Evolutionary conservation across 2,113 vertebrate genomes (phyloP).

Genomic region (Columba livia): DNA sequence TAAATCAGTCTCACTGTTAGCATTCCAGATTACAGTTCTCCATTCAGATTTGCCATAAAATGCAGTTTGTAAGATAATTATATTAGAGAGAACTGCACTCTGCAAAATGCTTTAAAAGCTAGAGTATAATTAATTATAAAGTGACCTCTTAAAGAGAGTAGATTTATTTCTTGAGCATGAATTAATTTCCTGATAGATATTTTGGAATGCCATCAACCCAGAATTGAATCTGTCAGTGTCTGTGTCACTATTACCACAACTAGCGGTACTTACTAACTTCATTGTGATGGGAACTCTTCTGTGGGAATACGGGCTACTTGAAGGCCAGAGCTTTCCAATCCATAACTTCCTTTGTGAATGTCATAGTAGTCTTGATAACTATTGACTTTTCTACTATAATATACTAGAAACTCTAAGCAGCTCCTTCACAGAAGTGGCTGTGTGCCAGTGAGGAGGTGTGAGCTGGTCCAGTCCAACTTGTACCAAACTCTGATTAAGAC

Average conservation of each 20-base stretch:
- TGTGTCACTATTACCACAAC: not conserved
- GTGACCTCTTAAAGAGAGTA: slow-evolving; percentile 37
- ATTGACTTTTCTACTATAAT: not conserved
- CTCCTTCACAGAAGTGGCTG: not conserved
- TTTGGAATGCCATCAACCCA: slow-evolving; percentile 27
- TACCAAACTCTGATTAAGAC: not conserved
- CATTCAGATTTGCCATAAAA: slow-evolving; percentile 16
- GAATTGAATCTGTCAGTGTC: not conserved
- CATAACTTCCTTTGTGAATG: not conserved
- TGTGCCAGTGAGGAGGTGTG: not conserved
- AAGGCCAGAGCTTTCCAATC: not conserved
- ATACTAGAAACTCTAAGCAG: not conserved
- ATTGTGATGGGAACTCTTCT: not conserved
- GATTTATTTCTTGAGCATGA: slow-evolving; percentile 32
- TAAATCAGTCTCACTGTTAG: not conserved
- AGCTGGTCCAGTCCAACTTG: not conserved
- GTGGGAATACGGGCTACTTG: not conserved
- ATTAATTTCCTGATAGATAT: slow-evolving; percentile 56
- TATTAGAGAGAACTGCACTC: slow-evolving; percentile 10
- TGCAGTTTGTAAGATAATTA: not conserved
- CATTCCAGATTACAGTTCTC: not conserved
- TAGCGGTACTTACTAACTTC: not conserved
- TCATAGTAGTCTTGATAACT: not conserved
- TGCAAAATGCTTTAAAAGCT: slow-evolving; percentile 55
- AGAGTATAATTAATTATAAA: slow-evolving; percentile 43